Conservation (phyloP, 1,140 invertebrate genomes). For the Amyelois transitella region DNA sequence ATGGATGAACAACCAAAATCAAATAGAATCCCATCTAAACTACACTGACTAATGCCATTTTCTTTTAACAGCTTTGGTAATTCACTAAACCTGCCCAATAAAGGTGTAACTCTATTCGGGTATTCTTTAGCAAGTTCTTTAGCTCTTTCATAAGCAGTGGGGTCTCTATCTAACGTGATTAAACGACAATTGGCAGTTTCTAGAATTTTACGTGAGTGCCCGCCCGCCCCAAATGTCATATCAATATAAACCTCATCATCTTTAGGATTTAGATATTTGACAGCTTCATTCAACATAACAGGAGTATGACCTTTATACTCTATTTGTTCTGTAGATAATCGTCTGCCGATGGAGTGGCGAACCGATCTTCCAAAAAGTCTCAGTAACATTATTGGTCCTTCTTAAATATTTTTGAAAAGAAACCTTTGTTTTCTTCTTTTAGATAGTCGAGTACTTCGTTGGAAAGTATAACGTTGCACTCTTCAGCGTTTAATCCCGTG, state of each 20-base stretch:
- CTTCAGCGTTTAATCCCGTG: slow-evolving; percentile 79
- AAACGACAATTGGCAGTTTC: slow-evolving; percentile 80
- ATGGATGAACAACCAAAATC: slow-evolving; percentile 97
- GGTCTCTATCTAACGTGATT: slow-evolving; percentile 93
- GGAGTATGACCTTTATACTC: slow-evolving; percentile 77
- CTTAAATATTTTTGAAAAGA: slow-evolving; percentile 70
- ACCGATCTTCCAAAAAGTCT: slow-evolving; percentile 17
- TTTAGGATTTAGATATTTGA: slow-evolving; percentile 79
- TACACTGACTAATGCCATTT: slow-evolving; percentile 76
- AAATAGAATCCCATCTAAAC: slow-evolving; percentile 91
- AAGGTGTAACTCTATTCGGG: slow-evolving; percentile 82
- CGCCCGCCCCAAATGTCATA: slow-evolving; percentile 96
- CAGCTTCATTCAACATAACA: slow-evolving; percentile 82
- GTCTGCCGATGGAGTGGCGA: slow-evolving; percentile 14
- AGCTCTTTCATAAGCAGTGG: slow-evolving; percentile 82
- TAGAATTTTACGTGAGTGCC: slow-evolving; percentile 82
- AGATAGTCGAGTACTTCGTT: slow-evolving; percentile 81
- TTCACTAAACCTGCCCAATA: slow-evolving; percentile 92
- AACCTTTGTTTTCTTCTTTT: slow-evolving; percentile 75
- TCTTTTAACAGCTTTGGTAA: slow-evolving; percentile 80
- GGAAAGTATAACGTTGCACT: slow-evolving; percentile 82
- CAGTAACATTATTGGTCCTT: slow-evolving; percentile 51
- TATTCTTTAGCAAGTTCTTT: slow-evolving; percentile 78
- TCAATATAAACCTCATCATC: slow-evolving; percentile 82
- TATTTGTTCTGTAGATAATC: slow-evolving; percentile 24